Conservation (phyloP, 2,888 invertebrate species). For the Cheilosia vernalis region DNA sequence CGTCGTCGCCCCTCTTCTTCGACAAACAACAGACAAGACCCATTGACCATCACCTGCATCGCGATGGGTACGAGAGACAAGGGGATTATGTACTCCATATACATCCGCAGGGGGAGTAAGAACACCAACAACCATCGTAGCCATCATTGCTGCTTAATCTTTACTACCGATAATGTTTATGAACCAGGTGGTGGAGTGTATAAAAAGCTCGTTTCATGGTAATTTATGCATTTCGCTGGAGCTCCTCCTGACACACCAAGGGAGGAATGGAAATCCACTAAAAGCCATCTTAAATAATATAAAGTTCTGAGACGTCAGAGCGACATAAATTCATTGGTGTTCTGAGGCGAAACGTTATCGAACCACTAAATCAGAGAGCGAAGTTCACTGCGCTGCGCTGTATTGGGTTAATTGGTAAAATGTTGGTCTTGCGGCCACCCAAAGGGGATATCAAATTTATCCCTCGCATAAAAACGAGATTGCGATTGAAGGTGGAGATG, state of each 20-base stretch:
- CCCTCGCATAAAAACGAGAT: too few species aligned
- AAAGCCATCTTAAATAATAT: conserved; percentile 67
- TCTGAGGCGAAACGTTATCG: conserved; percentile 45
- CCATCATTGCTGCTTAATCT: conserved; percentile 66
- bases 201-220: conserved; percentile 61
- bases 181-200: conserved; percentile 66
- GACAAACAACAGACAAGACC: conserved; percentile 22
- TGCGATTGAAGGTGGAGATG: too few species aligned
- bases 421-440: conserved; percentile 13
- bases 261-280: conserved; percentile 27
- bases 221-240: conserved; percentile 52
- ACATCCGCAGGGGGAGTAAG: conserved; percentile 33
- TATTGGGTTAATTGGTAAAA: conserved; percentile 34
- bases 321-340: conserved; percentile 40
- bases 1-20: conserved; percentile 2
- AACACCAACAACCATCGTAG: conserved; percentile 14
- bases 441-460: too few species aligned
- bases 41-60: conserved; percentile 63
- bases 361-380: conserved; percentile 32
- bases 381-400: not conserved
- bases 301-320: conserved; percentile 39
- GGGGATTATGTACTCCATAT: not conserved
- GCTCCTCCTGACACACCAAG: conserved; percentile 8
- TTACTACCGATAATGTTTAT: conserved; percentile 66
- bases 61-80: not conserved